Base-by-base conservation (phyloP, 2,797 vertebrate genomes). In the Sebastes umbrosus region DNA sequence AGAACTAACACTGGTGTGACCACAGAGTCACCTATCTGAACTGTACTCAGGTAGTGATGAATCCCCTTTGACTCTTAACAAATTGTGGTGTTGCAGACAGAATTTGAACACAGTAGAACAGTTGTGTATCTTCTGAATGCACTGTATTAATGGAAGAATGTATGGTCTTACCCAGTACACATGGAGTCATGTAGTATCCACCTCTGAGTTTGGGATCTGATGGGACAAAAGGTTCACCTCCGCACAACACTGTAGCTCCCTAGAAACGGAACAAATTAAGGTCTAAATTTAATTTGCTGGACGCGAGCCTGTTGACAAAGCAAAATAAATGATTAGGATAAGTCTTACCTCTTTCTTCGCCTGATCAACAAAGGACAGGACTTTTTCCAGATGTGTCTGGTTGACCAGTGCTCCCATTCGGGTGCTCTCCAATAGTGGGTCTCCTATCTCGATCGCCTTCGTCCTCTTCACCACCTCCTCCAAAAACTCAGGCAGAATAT, bases 331-430 rank as follows among this genome's bases (percentile, higher is more conserved):
- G 1, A 20, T 10, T 4, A 1, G 0, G 20, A 24, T 4, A 14
- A 46, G 4, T 18, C 60, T 5, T 81, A 98, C 99, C 97, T 99
- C 97, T 77, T 96, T 95, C 89, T 96, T 97, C 0, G 98, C 99
- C 85, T 94, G 94, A 59, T 95, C 94, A 70, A 99, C 92, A 80
- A 97, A 99, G 57, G 95, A 96, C 11, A 99, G 93, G 74, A 99
- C 98, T 81, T 93, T 97, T 14, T 99, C 94, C 73, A 98, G 93
- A 88, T 99, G 99, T 9, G 95, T 87, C 4, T 1, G 87, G 90
- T 95, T 99, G 92, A 99, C 97, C 77, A 99, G 96, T 0, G 98
- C 96, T 71, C 99, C 98, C 99, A 99, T 99, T 64, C 97, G 94
- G 0, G 98, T 99, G 57, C 94, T 96, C 69, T 98, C 97, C 76